phyloP scores from a whole-genome alignment of 2,888 invertebrate genomes.

The Linnaemya vulpina region DNA sequence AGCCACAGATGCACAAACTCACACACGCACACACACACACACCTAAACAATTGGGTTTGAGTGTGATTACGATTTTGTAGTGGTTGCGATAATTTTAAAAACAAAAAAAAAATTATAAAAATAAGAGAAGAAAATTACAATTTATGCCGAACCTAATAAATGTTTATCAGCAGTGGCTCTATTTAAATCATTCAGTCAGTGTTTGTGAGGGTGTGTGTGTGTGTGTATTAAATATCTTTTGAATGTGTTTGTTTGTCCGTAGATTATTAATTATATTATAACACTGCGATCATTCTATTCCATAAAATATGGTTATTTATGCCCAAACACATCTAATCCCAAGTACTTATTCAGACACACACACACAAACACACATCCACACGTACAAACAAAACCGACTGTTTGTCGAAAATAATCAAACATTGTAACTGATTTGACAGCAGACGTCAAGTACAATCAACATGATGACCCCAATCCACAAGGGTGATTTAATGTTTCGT shows the following conservation, averaged over 20 bases:
- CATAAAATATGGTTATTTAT: slow-evolving; percentile 17
- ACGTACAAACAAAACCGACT: slow-evolving; percentile 2
- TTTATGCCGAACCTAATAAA: slow-evolving; percentile 2
- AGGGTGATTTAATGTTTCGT: slow-evolving; percentile 50
- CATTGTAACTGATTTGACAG: slow-evolving; percentile 71
- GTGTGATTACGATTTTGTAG: not conserved
- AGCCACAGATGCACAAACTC: slow-evolving; percentile 11
- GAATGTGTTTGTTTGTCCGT: slow-evolving; percentile 8
- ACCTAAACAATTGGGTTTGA: not conserved
- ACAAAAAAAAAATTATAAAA: no score
- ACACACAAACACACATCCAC: not conserved
- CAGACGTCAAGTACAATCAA: slow-evolving; percentile 65
- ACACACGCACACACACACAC: not conserved
- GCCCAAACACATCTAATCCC: not conserved
- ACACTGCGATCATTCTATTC: slow-evolving; percentile 32
- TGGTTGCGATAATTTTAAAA: not conserved
- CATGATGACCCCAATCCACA: slow-evolving; percentile 66
- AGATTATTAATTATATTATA: slow-evolving; percentile 60
- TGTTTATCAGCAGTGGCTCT: slow-evolving; percentile 41
- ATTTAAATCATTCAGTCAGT: slow-evolving; percentile 24
- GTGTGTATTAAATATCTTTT: slow-evolving; percentile 14
- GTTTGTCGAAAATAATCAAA: slow-evolving; percentile 62
- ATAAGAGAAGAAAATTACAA: no score
- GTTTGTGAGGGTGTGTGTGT: slow-evolving; percentile 38
- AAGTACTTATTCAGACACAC: slow-evolving; percentile 23